Conservation (phyloP, 2,113 vertebrate genomes). For the Gallinago undulata region DNA sequence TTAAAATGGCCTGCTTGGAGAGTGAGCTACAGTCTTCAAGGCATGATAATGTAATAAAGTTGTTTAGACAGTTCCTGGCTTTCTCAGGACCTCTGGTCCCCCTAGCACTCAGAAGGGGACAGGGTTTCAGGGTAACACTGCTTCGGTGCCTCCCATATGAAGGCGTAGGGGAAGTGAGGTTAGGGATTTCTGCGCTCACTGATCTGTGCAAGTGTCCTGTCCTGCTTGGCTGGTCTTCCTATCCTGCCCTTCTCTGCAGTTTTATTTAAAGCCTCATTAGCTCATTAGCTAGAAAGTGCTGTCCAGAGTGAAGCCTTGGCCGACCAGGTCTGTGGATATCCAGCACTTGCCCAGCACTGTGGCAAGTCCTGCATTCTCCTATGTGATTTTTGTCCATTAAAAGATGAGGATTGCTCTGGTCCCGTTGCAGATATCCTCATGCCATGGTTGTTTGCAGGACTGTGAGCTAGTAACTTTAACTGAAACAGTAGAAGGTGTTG, state of each 20-base stretch:
- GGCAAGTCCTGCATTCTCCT: neutral
- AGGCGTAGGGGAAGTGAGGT: neutral
- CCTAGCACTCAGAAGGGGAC: neutral
- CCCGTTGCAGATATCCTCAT: neutral
- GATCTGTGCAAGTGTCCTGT: neutral
- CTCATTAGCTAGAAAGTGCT: neutral
- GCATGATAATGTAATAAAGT: neutral
- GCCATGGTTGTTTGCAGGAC: neutral
- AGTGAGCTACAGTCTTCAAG: neutral
- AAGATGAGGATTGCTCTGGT: neutral
- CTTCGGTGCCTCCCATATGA: neutral
- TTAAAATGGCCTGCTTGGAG: neutral
- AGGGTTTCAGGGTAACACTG: neutral
- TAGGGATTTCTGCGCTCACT: neutral
- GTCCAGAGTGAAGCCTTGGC: neutral
- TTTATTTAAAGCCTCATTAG: neutral
- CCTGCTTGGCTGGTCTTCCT: neutral
- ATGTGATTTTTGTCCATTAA: rapidly evolving
- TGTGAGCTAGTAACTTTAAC: neutral
- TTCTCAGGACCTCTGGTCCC: neutral
- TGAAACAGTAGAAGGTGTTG: neutral
- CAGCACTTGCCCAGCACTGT: neutral
- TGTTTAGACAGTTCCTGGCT: neutral
- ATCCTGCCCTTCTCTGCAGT: neutral
- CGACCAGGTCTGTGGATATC: neutral